Evolutionary conservation across 2,797 vertebrate genomes (phyloP).

Genomic region (Enteromius argenteus): DNA sequence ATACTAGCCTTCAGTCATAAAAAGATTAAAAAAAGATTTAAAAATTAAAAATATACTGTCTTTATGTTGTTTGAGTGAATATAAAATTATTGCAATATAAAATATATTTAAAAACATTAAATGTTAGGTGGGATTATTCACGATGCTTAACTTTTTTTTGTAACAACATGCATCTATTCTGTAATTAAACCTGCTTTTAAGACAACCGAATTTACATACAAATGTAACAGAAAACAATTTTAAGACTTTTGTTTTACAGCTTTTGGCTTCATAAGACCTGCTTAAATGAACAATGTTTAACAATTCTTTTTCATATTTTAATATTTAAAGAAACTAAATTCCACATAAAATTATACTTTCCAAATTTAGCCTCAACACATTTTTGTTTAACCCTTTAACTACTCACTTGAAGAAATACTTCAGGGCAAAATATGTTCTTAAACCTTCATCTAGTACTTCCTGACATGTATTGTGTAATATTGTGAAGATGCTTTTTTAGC

Average conservation of each 20-base stretch:
- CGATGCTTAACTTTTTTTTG: no score
- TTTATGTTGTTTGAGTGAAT: no score
- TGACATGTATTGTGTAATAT: background rate
- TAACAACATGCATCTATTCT: no score
- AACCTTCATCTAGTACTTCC: conserved; percentile 18
- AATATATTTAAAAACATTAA: no score
- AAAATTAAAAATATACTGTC: no score
- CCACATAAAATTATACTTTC: background rate
- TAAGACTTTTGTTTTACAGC: background rate
- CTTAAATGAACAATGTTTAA: background rate
- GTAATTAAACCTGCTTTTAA: no score
- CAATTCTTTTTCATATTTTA: background rate
- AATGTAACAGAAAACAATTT: background rate
- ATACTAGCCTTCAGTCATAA: no score
- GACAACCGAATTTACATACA: no score
- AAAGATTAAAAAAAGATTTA: no score
- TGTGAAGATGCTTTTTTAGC: background rate
- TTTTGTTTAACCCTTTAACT: conserved; percentile 1
- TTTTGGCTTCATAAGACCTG: background rate
- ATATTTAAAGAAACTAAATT: background rate
- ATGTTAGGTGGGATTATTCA: no score
- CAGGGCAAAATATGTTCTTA: background rate
- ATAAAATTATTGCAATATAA: no score
- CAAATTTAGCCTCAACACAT: background rate
- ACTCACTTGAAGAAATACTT: background rate